Evolutionary conservation across 2,888 invertebrate species (phyloP), one percentile per base, ranked within the genome.

Genomic region (Thelaira solivaga): DNA sequence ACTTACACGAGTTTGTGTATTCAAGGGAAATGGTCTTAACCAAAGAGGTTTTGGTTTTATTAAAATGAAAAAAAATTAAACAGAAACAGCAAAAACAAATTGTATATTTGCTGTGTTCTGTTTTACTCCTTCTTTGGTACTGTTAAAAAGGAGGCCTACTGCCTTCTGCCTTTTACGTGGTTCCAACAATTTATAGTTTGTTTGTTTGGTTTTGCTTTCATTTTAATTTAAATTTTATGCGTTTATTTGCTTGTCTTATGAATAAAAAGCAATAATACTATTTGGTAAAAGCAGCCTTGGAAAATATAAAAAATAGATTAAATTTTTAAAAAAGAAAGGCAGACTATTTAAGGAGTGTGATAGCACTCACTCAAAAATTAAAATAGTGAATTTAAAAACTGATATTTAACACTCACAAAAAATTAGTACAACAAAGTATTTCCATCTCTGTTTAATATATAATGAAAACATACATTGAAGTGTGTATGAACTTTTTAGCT

Each of bases 41-140:
- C 74, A 53, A 68, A 61, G 67, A 53, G 67, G 36, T 74, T 73
- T 74, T 74, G n/a, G n/a, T n/a, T n/a, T n/a, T n/a, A n/a, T n/a
- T n/a, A n/a, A n/a, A n/a, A 67, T 53, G 67, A 41, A 59, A 67
- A 53, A 57, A 36, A n/a, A n/a, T n/a, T n/a, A n/a, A n/a, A n/a
- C n/a, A n/a, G n/a, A n/a, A n/a, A n/a, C n/a, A n/a, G n/a, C n/a
- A n/a, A n/a, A n/a, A n/a, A n/a, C n/a, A n/a, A n/a, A n/a, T n/a
- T n/a, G 39, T 45, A 53, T 26, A 51, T 34, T 47, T 59, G 11
- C 16, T 39, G 11, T 26, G 2, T 6, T 36, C 18, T 34, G 10
- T 8, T 29, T 3, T 4, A n/a, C 29, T 8, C 18, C 41, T 7
- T 24, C 8, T 4, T 41, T n/a, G 8, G 2, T 11, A 20, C 5